Base-by-base conservation (phyloP, 2,797 vertebrate genomes). In the Pteropus rufus region DNA sequence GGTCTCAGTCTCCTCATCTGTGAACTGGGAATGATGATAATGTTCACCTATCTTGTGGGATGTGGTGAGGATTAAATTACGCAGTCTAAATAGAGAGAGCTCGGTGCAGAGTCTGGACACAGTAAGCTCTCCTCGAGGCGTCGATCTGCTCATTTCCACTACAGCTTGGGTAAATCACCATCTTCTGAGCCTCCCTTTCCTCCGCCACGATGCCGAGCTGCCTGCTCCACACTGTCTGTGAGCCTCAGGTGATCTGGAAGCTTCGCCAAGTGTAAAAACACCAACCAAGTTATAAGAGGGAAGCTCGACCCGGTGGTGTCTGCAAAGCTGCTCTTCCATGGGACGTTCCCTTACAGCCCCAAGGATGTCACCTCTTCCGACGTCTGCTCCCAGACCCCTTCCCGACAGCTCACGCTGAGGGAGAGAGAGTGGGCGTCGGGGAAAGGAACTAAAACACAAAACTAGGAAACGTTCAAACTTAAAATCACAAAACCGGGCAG, bases 401-500 rank as follows among this genome's bases (percentile, higher is more conserved):
- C 64, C 80, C 60, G 58, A 65, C 34, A 41, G 29, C 5, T 65
- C 21, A 19, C 46, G 73, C 23, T 26, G 62, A 46, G 31, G 31
- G 10, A 92, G 15, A 49, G 75, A 93, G 21, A 9, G 49, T 76
- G 23, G 49, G 15, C 46, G 44, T 58, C 21, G 7, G 41, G 7
- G 8, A 24, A 70, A 85, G 24, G 3, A 73, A 82, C 41, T 46
- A 73, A 89, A 75, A 88, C 64, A 84, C 56, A 82, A 24, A 93
- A 46, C 46, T n/a, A 36, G 52, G 29, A 73, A 72, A 85, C 21
- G 64, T 62, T 79, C 29, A 76, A 93, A 95, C 62, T 56, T 67
- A 88, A 89, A 76, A 84, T 69, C 81, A 82, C 79, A 95, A 89
- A 89, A 34, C 52, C 70, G 72, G 72, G 18, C 44, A 83, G 73